Conservation (phyloP, 1,140 invertebrate species). For the Pseudoatta argentina region DNA sequence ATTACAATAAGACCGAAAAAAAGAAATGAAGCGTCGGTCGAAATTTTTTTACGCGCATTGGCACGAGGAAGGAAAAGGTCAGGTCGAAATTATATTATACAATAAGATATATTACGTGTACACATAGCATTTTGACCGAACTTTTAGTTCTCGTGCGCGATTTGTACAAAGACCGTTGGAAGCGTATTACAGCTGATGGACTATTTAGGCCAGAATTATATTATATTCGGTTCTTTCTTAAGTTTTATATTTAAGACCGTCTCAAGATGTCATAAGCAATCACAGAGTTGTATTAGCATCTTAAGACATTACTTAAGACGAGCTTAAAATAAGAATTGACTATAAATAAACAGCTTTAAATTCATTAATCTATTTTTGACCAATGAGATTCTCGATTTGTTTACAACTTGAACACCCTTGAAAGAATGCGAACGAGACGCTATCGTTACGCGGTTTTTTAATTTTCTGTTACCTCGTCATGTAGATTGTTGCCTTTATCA, state of each 20-base stretch:
- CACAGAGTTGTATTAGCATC: no score
- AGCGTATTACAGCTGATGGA: not conserved
- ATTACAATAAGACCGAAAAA: conserved; percentile 59
- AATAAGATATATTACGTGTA: conserved; percentile 82
- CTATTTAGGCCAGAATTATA: no score
- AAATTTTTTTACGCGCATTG: conserved; percentile 34
- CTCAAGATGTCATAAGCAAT: no score
- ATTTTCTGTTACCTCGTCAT: not conserved
- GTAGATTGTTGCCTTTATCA: not conserved
- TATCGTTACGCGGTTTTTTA: not conserved
- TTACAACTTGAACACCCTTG: not conserved
- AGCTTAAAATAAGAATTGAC: no score
- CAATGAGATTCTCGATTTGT: not conserved
- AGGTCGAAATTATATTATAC: conserved; percentile 76
- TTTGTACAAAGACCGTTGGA: not conserved
- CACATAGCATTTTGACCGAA: conserved; percentile 62
- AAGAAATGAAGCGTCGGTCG: conserved; percentile 45
- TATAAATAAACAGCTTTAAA: no score
- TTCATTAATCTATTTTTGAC: not conserved
- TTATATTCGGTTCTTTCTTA: no score
- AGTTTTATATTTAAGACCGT: no score
- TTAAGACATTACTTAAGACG: no score
- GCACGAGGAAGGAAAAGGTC: conserved; percentile 56
- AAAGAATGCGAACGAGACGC: not conserved
- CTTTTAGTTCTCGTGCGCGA: conserved; percentile 54